phyloP scores from a whole-genome alignment of 2,113 vertebrate species.

The Corapipo altera region DNA sequence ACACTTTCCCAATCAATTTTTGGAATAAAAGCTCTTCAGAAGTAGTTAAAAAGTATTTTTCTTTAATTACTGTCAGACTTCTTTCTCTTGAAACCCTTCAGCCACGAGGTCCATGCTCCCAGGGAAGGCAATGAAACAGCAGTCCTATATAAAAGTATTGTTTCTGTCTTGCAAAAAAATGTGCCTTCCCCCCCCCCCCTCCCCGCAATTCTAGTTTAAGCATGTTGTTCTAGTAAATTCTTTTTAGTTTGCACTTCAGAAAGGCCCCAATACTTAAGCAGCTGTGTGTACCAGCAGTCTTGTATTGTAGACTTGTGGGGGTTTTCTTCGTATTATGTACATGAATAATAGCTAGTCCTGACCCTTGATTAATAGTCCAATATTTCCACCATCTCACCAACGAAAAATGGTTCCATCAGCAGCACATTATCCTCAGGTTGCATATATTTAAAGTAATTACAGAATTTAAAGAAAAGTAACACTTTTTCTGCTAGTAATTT shows the following conservation, averaged over 20 bases:
- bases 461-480: background rate
- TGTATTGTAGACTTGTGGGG: background rate
- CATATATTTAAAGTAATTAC: background rate
- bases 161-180: background rate
- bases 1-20: background rate
- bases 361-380: background rate
- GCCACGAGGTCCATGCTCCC: background rate
- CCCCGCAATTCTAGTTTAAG: background rate
- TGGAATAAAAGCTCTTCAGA: background rate
- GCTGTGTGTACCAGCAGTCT: background rate
- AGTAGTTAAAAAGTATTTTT: background rate
- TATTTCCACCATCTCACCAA: background rate
- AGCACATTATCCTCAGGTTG: background rate
- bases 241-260: background rate
- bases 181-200: rapidly evolving
- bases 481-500: background rate
- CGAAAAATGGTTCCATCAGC: background rate
- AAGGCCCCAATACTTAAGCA: background rate
- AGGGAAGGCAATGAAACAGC: background rate
- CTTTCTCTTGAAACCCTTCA: background rate
- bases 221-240: background rate
- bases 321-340: background rate
- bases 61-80: background rate
- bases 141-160: background rate
- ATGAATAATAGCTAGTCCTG: background rate